Conservation (phyloP, 2,888 invertebrate species). For the Hydraecia micacea region DNA sequence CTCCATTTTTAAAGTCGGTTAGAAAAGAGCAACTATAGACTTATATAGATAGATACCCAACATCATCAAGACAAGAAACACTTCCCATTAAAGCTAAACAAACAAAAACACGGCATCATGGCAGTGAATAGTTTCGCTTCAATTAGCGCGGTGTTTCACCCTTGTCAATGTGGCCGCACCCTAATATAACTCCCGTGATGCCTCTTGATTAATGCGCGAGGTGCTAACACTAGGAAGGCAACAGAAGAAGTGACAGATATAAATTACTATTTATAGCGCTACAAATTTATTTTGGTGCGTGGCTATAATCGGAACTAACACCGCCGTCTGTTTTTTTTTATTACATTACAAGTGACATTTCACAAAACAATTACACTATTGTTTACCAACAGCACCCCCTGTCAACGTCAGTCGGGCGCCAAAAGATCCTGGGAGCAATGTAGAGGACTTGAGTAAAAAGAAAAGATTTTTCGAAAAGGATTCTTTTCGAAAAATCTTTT, state of each 20-base stretch:
- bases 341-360: not conserved
- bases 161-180: slow-evolving; percentile 55
- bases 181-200: slow-evolving; percentile 60
- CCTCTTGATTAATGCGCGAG: slow-evolving; percentile 57
- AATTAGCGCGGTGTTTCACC: slow-evolving; percentile 60
- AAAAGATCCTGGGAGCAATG: not conserved
- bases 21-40: not conserved
- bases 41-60: not conserved
- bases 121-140: slow-evolving; percentile 54
- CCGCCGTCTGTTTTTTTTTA: not conserved
- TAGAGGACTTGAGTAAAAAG: not conserved
- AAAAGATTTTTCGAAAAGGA: not conserved
- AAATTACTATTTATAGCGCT: not conserved
- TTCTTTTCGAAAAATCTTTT: too few relatives aligned
- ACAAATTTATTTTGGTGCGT: not conserved
- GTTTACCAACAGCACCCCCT: not conserved
- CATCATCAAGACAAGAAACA: slow-evolving; percentile 9
- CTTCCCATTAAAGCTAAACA: slow-evolving; percentile 8
- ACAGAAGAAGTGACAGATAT: slow-evolving; percentile 39
- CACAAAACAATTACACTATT: not conserved
- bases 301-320: too few relatives aligned
- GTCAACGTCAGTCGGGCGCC: not conserved
- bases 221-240: not conserved
- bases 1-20: not conserved
- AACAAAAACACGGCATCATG: slow-evolving; percentile 48